Percentiles rank a stretch among this genome's conserved stretches.
Evolutionary conservation across 2,113 vertebrate species (phyloP).

Genomic region (Prunella himalayana): DNA sequence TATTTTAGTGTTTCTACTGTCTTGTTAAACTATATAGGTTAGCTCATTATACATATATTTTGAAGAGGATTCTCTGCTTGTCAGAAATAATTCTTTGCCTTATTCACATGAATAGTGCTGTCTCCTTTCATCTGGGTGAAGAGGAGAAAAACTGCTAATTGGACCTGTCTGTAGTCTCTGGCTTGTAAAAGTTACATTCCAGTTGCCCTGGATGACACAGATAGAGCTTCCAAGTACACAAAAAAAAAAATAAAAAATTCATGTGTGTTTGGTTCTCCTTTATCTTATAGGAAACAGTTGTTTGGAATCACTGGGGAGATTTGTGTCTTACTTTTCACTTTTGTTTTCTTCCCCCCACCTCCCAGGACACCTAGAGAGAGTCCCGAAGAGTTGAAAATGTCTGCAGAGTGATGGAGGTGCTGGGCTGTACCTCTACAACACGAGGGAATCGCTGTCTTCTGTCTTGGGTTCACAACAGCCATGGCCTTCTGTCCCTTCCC

Average conservation of each 20-base stretch:
- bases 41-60: not conserved
- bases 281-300: not conserved
- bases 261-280: not conserved
- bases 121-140: not conserved
- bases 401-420: constrained; percentile 52
- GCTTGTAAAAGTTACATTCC: not conserved
- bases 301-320: not conserved
- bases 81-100: not conserved
- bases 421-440: not conserved
- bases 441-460: not conserved
- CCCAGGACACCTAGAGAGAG: constrained; percentile 62
- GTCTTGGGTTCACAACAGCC: not conserved
- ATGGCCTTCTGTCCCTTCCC: constrained; percentile 7
- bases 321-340: not conserved
- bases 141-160: not conserved
- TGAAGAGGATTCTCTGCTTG: not conserved
- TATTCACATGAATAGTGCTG: not conserved
- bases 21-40: not conserved
- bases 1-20: not conserved
- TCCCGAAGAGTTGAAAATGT: constrained; percentile 68
- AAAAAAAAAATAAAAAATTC: not conserved
- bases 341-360: not conserved
- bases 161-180: not conserved
- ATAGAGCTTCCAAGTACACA: not conserved
- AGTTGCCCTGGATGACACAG: rapidly evolving